Evolutionary conservation across 92 coral and sea anemone genomes (phyloP), one percentile per base, ranked within the genome.

Genomic region (Phenganax marumi): DNA sequence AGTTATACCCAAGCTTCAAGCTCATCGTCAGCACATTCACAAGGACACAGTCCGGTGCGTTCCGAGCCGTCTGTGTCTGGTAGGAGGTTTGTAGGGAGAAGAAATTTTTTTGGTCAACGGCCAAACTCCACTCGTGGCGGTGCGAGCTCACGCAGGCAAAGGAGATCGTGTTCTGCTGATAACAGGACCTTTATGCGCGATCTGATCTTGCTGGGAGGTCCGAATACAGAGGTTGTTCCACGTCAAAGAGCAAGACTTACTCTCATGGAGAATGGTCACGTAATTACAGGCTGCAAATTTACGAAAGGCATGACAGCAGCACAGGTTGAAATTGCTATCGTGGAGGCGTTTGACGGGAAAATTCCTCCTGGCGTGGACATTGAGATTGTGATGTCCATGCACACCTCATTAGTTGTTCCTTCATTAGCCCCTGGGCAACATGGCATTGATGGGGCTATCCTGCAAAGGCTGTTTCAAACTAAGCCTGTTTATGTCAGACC

Each of bases 241-340:
- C 78, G 83, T 12, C 78, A 74, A 74, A 78, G 83, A 8, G 48
- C 90, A 23, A 70, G 81, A 49, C 61, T 81, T n/a, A 43, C 68
- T 46, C 63, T 85, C 47, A 76, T 72, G 68, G 89, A 85, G 66
- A 81, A 87, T 21, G 91, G 91, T 54, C 89, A 88, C 84, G 85
- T 85, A 0, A 81, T 88, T 23, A 57, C 89, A 51, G 91, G 81
- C 16, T 85, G 89, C 57, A 81, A 72, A 22, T 86, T 85, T 62
- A 57, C 62, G 66, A 86, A 85, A 81, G 71, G 60, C 39, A 89
- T 89, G 91, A 79, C 21, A 33, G 91, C 81, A 68, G 73, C 68
- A 19, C 77, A 88, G 76, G 89, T 88, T 17, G 86, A 88, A 69
- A 74, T 85, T 24, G 77, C 91, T 19, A 81, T 88, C 52, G 48